Evolutionary conservation across 2,888 invertebrate species (phyloP), one percentile per base, ranked within the genome.

Genomic region (Lochmaea capreae): DNA sequence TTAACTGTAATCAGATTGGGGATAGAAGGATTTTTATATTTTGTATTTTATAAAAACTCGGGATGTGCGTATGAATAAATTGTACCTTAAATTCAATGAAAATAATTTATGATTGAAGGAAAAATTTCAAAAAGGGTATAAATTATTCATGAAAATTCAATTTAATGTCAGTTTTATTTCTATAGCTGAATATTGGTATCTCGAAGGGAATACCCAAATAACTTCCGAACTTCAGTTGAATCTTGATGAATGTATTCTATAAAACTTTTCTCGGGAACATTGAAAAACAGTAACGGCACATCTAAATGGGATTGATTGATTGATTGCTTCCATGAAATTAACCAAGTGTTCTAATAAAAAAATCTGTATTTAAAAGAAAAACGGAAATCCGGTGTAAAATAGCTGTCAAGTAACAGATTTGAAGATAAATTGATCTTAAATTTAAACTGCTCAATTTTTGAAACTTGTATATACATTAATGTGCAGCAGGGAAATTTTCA

Each of bases 101-200:
- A 22, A 26, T 26, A 4, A 26, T 59, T 59, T 59, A 59, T 26
- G 9, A 33, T 59, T 26, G n/a, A 26, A 26, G 12, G 59, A 59
- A 26, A 59, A 22, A 59, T 33, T 26, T 33, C 11, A 12, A 33
- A 33, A 62, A 42, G 3, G 62, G 10, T 26, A 62, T 62, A 11
- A 62, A 62, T 16, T 43, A 62, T 42, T 62, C 62, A 62, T 42
- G 16, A 62, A 18, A 62, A n/a, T 16, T 3, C 10, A 62, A 62
- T 62, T 62, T 62, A 16, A 62, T 62, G 33, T 59, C 54, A 33
- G 59, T 59, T 59, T 8, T 42, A 39, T 12, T 2, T 62, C 42
- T 62, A 43, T 42, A 26, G 62, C 59, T 4, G n/a, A 39, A 62
- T n/a, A n/a, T 62, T 62, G 43, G 39, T 62, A 42, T 62, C 42